A percentile compares a stretch with the other conserved stretches of the same genome.
Evolutionary conservation across 2,888 invertebrate genomes (phyloP).

Genomic region (Harpalus rufipes): DNA sequence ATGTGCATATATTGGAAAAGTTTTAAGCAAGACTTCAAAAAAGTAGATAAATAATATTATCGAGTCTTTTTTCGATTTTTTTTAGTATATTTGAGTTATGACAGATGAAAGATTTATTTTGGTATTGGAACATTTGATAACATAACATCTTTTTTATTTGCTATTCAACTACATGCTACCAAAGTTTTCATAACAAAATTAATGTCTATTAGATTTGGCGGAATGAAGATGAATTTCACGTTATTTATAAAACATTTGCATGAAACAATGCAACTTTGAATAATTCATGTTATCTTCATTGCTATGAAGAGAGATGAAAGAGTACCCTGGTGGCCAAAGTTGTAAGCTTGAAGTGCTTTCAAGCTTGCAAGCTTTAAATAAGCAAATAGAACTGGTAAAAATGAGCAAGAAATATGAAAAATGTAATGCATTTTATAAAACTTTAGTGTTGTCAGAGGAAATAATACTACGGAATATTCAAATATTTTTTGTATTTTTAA

Average conservation of each 20-base stretch:
- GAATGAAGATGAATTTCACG: background rate
- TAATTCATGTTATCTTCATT: background rate
- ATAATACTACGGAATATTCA: background rate
- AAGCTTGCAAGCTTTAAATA: background rate
- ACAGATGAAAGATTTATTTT: too few relatives aligned
- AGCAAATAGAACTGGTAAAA: background rate
- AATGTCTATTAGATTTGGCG: background rate
- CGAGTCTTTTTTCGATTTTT: background rate
- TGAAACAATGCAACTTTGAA: background rate
- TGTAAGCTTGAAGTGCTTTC: background rate
- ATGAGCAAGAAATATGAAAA: background rate
- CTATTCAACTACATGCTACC: background rate
- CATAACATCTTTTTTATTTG: background rate
- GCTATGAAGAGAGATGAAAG: background rate
- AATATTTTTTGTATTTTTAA: background rate
- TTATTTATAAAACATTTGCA: background rate
- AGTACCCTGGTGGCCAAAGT: background rate
- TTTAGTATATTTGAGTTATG: background rate
- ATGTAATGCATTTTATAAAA: background rate
- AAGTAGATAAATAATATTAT: background rate
- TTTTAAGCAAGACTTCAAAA: background rate
- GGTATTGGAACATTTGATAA: background rate
- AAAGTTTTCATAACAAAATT: background rate
- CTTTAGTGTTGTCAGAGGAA: background rate
- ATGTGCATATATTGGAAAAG: background rate